phyloP scores from a whole-genome alignment of 2,113 vertebrate genomes.

The Terrapene triunguis region DNA sequence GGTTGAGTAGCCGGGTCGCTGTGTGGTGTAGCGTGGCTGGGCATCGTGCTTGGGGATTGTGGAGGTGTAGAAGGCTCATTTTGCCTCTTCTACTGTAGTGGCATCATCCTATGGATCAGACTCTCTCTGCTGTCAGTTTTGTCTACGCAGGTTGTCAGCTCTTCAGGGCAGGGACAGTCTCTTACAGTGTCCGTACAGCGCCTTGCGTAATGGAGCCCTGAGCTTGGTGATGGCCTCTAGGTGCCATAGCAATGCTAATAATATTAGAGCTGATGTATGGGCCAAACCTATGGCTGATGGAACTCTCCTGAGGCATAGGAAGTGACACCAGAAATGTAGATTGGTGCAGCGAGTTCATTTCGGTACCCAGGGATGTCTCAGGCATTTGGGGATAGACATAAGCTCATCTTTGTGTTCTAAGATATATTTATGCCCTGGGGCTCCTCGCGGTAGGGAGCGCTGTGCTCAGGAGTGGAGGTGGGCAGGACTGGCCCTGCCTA shows the following conservation, averaged over 20 bases:
- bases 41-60: neutral
- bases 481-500: neutral
- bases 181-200: neutral
- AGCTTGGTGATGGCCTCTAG: neutral
- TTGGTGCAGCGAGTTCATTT: neutral
- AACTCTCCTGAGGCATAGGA: neutral
- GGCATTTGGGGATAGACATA: neutral
- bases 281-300: neutral
- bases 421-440: neutral
- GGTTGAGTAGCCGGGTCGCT: neutral
- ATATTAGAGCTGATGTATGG: neutral
- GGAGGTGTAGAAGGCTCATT: neutral
- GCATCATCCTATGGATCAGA: neutral
- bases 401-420: neutral
- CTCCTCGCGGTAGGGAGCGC: neutral
- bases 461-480: neutral
- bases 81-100: neutral
- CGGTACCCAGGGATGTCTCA: neutral
- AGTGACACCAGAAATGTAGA: neutral
- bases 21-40: neutral
- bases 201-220: neutral
- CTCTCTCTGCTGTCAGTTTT: neutral
- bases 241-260: neutral
- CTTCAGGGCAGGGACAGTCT: neutral
- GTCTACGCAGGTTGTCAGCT: neutral